Conservation (phyloP, 1,140 invertebrate species). For the Patella vulgata region DNA sequence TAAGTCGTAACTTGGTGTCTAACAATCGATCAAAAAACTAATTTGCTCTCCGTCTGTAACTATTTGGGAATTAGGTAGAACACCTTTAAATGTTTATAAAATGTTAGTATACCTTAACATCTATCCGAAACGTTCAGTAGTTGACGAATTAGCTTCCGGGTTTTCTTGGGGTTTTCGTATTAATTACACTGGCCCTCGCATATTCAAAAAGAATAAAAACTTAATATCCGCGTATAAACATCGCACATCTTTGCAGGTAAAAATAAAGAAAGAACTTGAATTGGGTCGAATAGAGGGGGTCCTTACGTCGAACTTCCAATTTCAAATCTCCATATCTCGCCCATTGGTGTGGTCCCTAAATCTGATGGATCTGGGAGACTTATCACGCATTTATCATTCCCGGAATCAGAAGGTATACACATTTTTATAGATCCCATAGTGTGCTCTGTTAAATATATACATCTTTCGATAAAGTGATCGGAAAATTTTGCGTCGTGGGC, state of each 20-base stretch:
- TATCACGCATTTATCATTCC: too few species aligned
- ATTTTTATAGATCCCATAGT: too few species aligned
- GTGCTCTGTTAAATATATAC: too few species aligned
- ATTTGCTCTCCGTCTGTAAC: too few species aligned
- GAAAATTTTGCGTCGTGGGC: not conserved
- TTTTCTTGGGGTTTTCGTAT: conserved; percentile 13
- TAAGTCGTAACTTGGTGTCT: too few species aligned
- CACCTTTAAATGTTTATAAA: not conserved
- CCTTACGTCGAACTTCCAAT: conserved; percentile 10
- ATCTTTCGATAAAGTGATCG: too few species aligned
- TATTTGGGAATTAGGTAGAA: too few species aligned
- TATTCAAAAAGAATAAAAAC: conserved; percentile 1
- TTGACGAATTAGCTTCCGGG: conserved; percentile 1
- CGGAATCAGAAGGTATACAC: too few species aligned
- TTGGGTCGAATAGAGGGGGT: conserved; percentile 11
- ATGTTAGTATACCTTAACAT: not conserved
- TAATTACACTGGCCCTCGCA: conserved; percentile 12
- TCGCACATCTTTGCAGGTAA: not conserved
- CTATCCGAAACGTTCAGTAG: not conserved
- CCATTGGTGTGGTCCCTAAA: conserved; percentile 6
- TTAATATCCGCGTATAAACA: not conserved
- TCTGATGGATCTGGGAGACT: too few species aligned
- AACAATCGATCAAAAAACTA: too few species aligned
- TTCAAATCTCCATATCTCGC: conserved; percentile 4
- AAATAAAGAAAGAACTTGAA: conserved; percentile 12